A percentile compares a stretch with the other conserved stretches of the same genome.
Conservation (phyloP, 1,140 invertebrate species). For the Pectinophora gossypiella region DNA sequence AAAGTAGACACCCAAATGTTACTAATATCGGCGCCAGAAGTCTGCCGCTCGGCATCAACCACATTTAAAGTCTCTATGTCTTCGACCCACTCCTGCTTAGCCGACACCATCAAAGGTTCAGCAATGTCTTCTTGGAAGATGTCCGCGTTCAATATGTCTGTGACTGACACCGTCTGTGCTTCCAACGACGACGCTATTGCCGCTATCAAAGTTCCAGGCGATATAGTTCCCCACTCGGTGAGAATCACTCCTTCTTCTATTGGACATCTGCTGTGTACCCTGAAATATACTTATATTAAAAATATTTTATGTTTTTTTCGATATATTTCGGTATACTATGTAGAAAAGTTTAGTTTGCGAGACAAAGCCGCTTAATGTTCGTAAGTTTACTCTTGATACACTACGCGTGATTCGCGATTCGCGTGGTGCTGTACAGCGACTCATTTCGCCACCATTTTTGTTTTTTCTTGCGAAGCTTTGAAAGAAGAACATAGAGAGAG, state of each 20-base stretch:
- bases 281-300: no score
- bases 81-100: conserved; percentile 54
- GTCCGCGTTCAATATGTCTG: conserved; percentile 51
- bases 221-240: conserved; percentile 76
- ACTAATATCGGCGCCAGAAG: conserved; percentile 39
- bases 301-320: no score
- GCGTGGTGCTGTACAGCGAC: no score
- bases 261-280: conserved; percentile 72
- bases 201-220: conserved; percentile 76
- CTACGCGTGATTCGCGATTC: no score
- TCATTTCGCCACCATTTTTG: no score
- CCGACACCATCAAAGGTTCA: conserved; percentile 38
- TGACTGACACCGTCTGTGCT: conserved; percentile 67
- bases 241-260: conserved; percentile 78
- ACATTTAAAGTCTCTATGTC: conserved; percentile 30
- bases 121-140: conserved; percentile 53
- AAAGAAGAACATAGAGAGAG: not conserved
- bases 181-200: conserved; percentile 77
- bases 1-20: conserved; percentile 79
- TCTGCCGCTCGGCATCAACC: conserved; percentile 12
- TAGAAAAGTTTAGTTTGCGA: no score
- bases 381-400: no score
- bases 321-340: no score
- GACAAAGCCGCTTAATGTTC: no score
- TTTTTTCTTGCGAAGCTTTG: no score